Evolutionary conservation across 2,888 invertebrate species (phyloP), one percentile per base, ranked within the genome.

Genomic region (Machimus rusticus): DNA sequence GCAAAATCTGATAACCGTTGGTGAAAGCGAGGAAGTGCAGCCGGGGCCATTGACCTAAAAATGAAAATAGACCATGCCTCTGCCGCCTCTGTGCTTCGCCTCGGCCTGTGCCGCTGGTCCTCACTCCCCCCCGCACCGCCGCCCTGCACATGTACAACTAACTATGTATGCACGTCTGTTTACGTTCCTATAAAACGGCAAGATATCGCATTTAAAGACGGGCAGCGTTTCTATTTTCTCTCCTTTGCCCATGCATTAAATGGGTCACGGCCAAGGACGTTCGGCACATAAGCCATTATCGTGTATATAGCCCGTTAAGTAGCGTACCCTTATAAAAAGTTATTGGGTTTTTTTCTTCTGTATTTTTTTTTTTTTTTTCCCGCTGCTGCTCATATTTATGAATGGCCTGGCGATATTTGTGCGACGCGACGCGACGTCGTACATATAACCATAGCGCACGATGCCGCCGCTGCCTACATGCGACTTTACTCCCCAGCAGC

Each of bases 291-390:
- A 88, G 87, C 89, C 87, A 88, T 88, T 88, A 89, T 87, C 88
- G 87, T 88, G 89, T 88, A 89, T 88, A 89, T 88, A 89, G 89
- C 88, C 88, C 88, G 88, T 89, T 88, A 88, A 86, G 88, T 88
- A 88, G 89, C 66, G 89, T 89, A 88, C 88, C 85, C 85, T 85
- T 85, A 85, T 85, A 85, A 85, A 85, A 85, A 85, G 85, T 85
- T 85, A 85, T 85, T 85, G 85, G 74, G 85, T 85, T 85, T 46
- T 43, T 43, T 43, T 39, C 14, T 43, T 43, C 14, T 43, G 2
- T 43, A n/a, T n/a, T 9, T 39, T 16, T n/a, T 4, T 79, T 46
- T 43, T 85, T 85, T 84, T 74, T 74, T 51, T 37, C 6, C 34
- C 74, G 74, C 74, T 28, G 43, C 39, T 39, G 28, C 74, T 85